Evolutionary conservation across 2,888 invertebrate genomes (phyloP).

Genomic region (Sclerodermus sp.): DNA sequence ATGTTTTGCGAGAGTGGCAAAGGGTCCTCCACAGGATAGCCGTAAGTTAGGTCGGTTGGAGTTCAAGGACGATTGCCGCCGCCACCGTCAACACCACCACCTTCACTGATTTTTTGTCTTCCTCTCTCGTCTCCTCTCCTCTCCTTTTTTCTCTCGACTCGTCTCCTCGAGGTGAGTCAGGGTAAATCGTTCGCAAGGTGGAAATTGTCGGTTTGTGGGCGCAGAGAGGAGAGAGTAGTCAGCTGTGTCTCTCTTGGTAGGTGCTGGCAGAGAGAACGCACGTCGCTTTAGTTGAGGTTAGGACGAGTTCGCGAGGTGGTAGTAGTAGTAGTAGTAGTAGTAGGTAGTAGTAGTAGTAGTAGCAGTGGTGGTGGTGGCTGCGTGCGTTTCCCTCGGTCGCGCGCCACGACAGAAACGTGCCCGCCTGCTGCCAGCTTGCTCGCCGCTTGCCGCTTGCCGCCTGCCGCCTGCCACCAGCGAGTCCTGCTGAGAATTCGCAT

Average conservation of each 20-base stretch:
- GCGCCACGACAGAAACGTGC: constrained; percentile 23
- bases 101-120: too few species aligned
- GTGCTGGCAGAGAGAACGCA: too few species aligned
- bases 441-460: too few species aligned
- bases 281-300: too few species aligned
- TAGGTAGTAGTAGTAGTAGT: background rate
- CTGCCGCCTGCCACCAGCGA: too few species aligned
- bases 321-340: constrained; percentile 25
- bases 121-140: too few species aligned
- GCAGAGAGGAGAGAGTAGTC: constrained; percentile 4
- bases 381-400: constrained; percentile 28
- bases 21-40: too few species aligned
- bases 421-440: constrained; percentile 23
- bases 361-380: constrained; percentile 25
- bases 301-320: background rate
- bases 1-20: too few species aligned
- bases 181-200: background rate
- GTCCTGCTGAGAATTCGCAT: constrained; percentile 31
- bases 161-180: background rate
- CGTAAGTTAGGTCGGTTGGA: too few species aligned
- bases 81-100: too few species aligned
- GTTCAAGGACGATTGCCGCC: too few species aligned
- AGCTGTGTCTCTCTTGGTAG: background rate
- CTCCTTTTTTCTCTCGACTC: too few species aligned
- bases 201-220: constrained; percentile 2